Conservation (phyloP, 2,797 vertebrate genomes). For the Melanotaenia maccullochi region DNA sequence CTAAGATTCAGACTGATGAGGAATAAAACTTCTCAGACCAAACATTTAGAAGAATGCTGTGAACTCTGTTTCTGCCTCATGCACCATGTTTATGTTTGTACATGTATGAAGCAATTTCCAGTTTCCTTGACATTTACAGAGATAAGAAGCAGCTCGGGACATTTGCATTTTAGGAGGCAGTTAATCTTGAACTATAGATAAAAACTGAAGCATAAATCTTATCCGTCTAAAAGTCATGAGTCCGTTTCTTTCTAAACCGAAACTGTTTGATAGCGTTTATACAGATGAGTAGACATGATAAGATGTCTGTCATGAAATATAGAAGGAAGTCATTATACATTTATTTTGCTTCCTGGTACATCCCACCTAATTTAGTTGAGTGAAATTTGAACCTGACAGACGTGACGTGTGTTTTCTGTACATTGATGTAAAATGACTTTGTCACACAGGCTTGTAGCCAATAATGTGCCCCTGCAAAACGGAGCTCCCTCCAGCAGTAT, state of each 20-base stretch:
- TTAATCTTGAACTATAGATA: no score
- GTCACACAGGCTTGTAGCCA: conserved; percentile 48
- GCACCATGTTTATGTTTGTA: no score
- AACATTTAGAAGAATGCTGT: no score
- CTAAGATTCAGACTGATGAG: no score
- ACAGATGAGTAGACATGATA: neutral
- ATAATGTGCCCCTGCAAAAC: conserved; percentile 55
- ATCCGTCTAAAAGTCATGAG: neutral
- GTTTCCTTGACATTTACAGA: no score
- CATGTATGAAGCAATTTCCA: no score
- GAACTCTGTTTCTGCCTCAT: no score
- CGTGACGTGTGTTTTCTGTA: neutral
- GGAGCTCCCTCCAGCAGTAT: conserved; percentile 67
- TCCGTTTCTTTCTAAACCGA: neutral
- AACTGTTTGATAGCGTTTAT: conserved; percentile 5
- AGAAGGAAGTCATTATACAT: conserved; percentile 21
- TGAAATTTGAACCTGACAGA: no score
- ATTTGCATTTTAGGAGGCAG: no score
- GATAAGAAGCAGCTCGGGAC: no score
- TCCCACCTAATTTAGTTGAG: neutral
- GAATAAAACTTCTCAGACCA: no score
- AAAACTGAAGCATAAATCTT: no score
- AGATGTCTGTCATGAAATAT: neutral
- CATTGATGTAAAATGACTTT: neutral
- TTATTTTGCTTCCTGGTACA: conserved; percentile 1